phyloP scores from a whole-genome alignment of 2,888 invertebrate species.

The Craniophora ligustri region DNA sequence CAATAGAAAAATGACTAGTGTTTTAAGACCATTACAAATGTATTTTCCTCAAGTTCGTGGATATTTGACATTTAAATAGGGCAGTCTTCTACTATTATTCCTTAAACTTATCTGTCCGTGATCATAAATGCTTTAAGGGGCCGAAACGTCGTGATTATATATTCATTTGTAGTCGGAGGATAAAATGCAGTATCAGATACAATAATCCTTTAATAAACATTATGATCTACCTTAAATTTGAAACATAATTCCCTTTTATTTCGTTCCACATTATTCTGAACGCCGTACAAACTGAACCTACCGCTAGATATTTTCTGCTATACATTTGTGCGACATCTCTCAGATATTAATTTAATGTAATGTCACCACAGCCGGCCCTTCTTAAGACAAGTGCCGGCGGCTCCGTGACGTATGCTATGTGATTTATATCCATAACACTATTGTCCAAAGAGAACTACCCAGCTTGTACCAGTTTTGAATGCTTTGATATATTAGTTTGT shows the following conservation, averaged over 20 bases:
- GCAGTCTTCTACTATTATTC: too few relatives aligned
- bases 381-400: conserved; percentile 67
- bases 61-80: too few relatives aligned
- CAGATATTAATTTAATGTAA: conserved; percentile 77
- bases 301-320: not conserved
- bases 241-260: not conserved
- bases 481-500: conserved; percentile 43
- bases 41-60: too few relatives aligned
- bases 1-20: too few relatives aligned
- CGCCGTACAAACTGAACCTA: conserved; percentile 4
- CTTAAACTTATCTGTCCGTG: too few relatives aligned
- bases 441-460: conserved; percentile 30
- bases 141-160: too few relatives aligned
- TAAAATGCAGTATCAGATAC: too few relatives aligned
- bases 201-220: too few relatives aligned
- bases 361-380: conserved; percentile 51
- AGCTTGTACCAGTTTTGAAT: conserved; percentile 31
- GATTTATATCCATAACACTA: conserved; percentile 58
- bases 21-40: too few relatives aligned
- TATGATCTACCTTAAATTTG: too few relatives aligned
- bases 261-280: not conserved
- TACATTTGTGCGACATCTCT: conserved; percentile 63
- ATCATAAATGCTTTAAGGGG: too few relatives aligned
- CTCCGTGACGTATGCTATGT: conserved; percentile 53
- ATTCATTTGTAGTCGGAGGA: too few relatives aligned